Evolutionary conservation across 1,140 invertebrate genomes (phyloP).

Genomic region (Psix sp.): DNA sequence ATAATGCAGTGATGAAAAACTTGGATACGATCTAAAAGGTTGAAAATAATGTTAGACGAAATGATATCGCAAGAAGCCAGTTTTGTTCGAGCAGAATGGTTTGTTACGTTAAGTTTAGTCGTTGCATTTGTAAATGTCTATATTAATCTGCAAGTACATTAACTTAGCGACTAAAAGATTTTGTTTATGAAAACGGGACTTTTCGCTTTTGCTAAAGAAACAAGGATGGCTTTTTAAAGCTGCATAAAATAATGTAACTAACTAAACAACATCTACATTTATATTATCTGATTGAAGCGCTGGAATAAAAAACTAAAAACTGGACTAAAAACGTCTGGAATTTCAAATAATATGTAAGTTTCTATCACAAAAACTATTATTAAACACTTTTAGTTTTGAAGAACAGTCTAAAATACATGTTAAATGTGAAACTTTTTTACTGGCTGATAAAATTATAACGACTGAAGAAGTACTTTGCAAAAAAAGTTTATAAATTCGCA

Average conservation of each 20-base stretch:
- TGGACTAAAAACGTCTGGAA: too few species aligned
- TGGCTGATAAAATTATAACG: too few species aligned
- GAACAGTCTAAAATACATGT: too few species aligned
- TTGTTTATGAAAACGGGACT: slow-evolving; percentile 56
- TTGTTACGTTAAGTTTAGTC: slow-evolving; percentile 38
- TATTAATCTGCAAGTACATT: slow-evolving; percentile 48
- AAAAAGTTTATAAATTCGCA: too few species aligned
- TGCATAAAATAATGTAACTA: slow-evolving; percentile 2
- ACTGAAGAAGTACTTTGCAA: too few species aligned
- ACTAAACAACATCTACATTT: neutral
- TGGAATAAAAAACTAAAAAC: too few species aligned
- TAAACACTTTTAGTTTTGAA: too few species aligned
- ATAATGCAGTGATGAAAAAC: slow-evolving; percentile 30
- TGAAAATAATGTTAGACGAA: slow-evolving; percentile 36
- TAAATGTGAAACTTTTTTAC: too few species aligned
- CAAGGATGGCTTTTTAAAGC: slow-evolving; percentile 38
- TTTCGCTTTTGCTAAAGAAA: slow-evolving; percentile 54
- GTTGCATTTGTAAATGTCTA: slow-evolving; percentile 45
- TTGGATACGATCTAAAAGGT: slow-evolving; percentile 37
- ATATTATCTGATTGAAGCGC: neutral
- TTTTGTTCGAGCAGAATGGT: too few species aligned
- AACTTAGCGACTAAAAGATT: slow-evolving; percentile 56
- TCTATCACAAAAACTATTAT: too few species aligned
- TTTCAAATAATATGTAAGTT: too few species aligned
- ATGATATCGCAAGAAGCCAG: slow-evolving; percentile 48